phyloP scores from a whole-genome alignment of 1,140 invertebrate species.

The Nylanderia fulva region DNA sequence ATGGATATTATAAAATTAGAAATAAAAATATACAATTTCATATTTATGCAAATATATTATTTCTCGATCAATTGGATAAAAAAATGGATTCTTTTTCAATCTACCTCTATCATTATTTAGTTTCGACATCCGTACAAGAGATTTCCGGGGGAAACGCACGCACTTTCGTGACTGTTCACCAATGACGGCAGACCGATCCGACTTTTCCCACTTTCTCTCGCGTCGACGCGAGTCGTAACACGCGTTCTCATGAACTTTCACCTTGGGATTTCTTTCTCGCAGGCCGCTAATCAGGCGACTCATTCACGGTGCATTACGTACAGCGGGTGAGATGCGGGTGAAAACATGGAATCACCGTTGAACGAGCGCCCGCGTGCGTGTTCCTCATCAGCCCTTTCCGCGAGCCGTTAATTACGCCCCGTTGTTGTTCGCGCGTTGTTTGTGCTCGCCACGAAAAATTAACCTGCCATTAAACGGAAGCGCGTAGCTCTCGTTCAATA shows the following conservation, averaged over 20 bases:
- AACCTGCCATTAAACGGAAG: conserved; percentile 46
- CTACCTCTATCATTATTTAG: neutral
- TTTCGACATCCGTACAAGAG: conserved; percentile 33
- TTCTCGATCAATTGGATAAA: too few relatives aligned
- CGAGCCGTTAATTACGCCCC: conserved; percentile 33
- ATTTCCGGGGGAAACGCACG: conserved; percentile 60
- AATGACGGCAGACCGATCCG: conserved; percentile 14
- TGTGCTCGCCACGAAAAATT: conserved; percentile 42
- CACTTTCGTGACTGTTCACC: conserved; percentile 50
- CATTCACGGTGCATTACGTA: conserved; percentile 43
- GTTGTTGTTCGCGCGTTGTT: conserved; percentile 48
- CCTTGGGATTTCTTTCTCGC: conserved; percentile 69
- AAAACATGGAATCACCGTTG: conserved; percentile 28
- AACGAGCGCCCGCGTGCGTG: neutral
- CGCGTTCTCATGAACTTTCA: conserved; percentile 74
- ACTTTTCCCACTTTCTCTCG: conserved; percentile 75
- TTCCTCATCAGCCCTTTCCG: conserved; percentile 23
- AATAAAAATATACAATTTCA: too few relatives aligned
- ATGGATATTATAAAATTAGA: too few relatives aligned
- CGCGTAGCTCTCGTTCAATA: conserved; percentile 1
- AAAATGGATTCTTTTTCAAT: neutral
- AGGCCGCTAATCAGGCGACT: conserved; percentile 13
- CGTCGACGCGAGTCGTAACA: conserved; percentile 44
- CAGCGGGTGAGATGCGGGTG: conserved; percentile 14
- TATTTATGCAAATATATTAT: too few relatives aligned